Evolutionary conservation across 2,113 vertebrate genomes (phyloP).

Genomic region (Tenebrosternarchus preto): DNA sequence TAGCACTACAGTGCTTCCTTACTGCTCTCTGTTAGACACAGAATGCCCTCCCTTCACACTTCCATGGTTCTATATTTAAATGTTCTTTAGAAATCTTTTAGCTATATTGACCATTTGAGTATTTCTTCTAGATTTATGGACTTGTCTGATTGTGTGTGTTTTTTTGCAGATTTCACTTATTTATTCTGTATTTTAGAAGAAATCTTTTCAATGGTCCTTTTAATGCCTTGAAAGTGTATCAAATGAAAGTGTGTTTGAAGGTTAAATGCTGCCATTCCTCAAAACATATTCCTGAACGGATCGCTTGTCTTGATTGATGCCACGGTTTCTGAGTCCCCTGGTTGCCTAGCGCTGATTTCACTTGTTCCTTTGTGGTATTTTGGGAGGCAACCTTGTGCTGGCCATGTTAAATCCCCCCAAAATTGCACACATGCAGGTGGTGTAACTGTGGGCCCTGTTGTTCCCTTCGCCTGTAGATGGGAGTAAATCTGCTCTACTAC

Average conservation of each 20-base stretch:
- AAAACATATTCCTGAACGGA: constrained; percentile 29
- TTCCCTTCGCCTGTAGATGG: constrained; percentile 6
- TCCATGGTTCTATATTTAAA: background rate
- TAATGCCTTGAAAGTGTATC: constrained; percentile 2
- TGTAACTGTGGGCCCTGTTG: no score
- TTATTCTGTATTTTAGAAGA: background rate
- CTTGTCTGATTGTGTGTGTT: no score
- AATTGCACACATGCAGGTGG: background rate
- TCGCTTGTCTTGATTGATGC: constrained; percentile 11
- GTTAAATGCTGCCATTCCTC: constrained; percentile 23
- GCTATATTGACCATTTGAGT: background rate
- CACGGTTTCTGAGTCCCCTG: background rate
- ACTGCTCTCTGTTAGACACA: constrained; percentile 7
- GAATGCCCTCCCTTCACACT: background rate
- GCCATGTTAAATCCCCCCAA: background rate
- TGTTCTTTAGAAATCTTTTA: constrained; percentile 1
- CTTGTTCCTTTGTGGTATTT: background rate
- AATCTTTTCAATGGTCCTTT: background rate
- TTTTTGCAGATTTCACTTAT: background rate
- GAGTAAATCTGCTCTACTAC: background rate
- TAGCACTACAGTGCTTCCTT: constrained; percentile 31
- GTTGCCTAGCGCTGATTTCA: background rate
- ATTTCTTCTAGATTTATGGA: no score
- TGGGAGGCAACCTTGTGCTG: background rate
- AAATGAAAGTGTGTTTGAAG: constrained; percentile 9